Conservation (phyloP, 1,140 invertebrate species). For the Drosophila ambigua region DNA sequence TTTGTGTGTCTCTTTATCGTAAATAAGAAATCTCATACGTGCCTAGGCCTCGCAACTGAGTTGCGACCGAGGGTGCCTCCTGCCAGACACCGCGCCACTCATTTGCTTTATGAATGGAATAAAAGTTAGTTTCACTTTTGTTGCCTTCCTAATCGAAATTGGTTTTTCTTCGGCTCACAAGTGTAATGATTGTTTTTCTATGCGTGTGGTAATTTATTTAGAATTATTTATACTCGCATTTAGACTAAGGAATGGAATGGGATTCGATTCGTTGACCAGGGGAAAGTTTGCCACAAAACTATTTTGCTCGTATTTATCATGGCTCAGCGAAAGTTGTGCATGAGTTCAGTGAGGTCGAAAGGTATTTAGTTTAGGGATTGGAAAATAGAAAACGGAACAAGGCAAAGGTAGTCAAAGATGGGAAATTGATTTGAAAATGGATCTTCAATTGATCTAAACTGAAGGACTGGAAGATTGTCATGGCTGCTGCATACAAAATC, state of each 20-base stretch:
- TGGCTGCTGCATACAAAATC: conserved; percentile 66
- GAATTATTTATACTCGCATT: conserved; percentile 58
- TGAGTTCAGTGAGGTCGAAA: not conserved
- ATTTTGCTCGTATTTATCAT: conserved; percentile 5
- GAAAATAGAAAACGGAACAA: not conserved
- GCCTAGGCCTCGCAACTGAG: conserved; percentile 51
- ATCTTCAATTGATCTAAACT: not conserved
- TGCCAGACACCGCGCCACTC: conserved; percentile 16
- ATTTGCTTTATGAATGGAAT: conserved; percentile 68
- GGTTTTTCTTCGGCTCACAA: conserved; percentile 38
- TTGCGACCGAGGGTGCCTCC: not conserved
- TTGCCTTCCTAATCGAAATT: conserved; percentile 68
- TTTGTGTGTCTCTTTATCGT: conserved; percentile 78
- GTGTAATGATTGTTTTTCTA: conserved; percentile 78
- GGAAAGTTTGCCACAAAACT: conserved; percentile 4
- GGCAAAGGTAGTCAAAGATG: not conserved
- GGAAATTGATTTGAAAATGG: conserved; percentile 4
- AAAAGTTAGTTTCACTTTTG: conserved; percentile 74
- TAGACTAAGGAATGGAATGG: not conserved
- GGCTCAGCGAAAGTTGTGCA: conserved; percentile 3
- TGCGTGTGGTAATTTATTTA: conserved; percentile 71
- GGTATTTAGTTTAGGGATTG: conserved; percentile 6
- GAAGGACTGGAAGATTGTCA: conserved; percentile 23
- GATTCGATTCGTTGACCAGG: not conserved
- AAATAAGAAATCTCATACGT: conserved; percentile 83